These are phyloP conservation scores for Seladonia tumulorum DNA, from an alignment of 2,888 invertebrate species.

Conservation along the genomic window DNA sequence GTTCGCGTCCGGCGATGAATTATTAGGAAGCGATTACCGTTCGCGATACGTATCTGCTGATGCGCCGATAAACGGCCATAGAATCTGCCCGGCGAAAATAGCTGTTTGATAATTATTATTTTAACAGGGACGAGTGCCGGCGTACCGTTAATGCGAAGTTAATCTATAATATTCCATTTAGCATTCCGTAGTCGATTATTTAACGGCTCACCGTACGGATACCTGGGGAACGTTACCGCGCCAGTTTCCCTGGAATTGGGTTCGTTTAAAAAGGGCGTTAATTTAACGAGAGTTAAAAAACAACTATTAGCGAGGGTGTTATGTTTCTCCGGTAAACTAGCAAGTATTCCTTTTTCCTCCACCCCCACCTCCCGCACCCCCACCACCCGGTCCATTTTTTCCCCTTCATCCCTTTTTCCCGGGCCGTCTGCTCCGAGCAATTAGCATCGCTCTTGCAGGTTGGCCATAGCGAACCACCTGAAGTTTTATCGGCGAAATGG, in stretches of 20 bases:
- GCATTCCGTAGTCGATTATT: conserved; percentile 7
- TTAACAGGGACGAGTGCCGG: background rate
- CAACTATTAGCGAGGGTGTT: conserved; percentile 30
- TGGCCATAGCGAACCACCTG: conserved; percentile 9
- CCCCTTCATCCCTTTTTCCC: background rate
- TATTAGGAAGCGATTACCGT: conserved; percentile 6
- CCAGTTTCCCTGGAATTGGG: conserved; percentile 15
- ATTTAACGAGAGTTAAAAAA: conserved; percentile 33
- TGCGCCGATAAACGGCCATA: background rate
- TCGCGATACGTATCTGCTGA: background rate
- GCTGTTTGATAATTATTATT: conserved; percentile 2
- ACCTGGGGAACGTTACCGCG: background rate
- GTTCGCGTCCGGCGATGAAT: background rate
- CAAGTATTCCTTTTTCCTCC: conserved; percentile 12
- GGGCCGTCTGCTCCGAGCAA: conserved; percentile 14
- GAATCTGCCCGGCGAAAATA: background rate
- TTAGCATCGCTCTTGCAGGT: conserved; percentile 36
- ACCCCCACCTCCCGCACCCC: no score
- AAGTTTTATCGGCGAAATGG: conserved; percentile 39
- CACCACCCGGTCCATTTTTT: background rate
- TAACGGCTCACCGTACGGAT: background rate
- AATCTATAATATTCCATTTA: background rate
- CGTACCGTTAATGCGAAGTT: background rate
- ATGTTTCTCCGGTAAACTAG: conserved; percentile 31
- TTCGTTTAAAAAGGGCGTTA: conserved; percentile 35